phyloP scores from a whole-genome alignment of 1,140 invertebrate species.

The Vollenhovia emeryi region DNA sequence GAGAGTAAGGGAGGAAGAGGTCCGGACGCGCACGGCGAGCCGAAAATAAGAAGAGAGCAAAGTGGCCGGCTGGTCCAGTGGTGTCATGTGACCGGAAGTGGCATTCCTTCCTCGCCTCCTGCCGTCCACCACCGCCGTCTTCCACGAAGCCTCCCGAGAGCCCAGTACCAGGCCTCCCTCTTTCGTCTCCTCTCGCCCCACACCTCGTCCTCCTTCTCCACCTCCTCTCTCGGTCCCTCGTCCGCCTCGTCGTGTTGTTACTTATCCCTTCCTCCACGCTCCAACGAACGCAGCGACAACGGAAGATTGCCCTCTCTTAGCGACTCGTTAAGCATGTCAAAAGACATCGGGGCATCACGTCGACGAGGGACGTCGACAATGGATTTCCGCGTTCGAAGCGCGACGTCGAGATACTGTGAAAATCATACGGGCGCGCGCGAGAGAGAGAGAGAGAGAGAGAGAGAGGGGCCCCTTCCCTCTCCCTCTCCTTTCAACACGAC shows the following conservation, averaged over 20 bases:
- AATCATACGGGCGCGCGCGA: conserved; percentile 63
- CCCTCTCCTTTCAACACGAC: background rate
- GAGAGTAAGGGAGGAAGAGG: conserved; percentile 51
- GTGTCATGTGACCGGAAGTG: conserved; percentile 85
- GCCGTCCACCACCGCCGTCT: background rate
- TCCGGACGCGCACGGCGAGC: conserved; percentile 77
- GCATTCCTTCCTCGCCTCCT: conserved; percentile 63
- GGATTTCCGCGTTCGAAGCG: conserved; percentile 42
- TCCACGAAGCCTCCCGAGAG: conserved; percentile 33
- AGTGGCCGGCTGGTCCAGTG: conserved; percentile 82
- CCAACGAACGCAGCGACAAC: conserved; percentile 67
- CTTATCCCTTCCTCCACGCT: conserved; percentile 67
- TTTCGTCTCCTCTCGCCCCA: background rate
- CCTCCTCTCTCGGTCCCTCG: background rate
- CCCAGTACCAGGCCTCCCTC: conserved; percentile 44
- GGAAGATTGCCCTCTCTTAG: conserved; percentile 67
- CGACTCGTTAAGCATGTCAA: conserved; percentile 62
- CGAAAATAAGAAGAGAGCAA: conserved; percentile 86
- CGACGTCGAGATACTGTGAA: conserved; percentile 22
- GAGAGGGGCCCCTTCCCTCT: conserved; percentile 3
- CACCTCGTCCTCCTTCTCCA: background rate
- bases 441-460: too few species aligned
- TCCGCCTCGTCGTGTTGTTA: conserved; percentile 47
- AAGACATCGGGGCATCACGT: conserved; percentile 62
- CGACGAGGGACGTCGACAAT: conserved; percentile 45